Conservation (phyloP, 2,797 vertebrate genomes). For the Anolis apletophallus region DNA sequence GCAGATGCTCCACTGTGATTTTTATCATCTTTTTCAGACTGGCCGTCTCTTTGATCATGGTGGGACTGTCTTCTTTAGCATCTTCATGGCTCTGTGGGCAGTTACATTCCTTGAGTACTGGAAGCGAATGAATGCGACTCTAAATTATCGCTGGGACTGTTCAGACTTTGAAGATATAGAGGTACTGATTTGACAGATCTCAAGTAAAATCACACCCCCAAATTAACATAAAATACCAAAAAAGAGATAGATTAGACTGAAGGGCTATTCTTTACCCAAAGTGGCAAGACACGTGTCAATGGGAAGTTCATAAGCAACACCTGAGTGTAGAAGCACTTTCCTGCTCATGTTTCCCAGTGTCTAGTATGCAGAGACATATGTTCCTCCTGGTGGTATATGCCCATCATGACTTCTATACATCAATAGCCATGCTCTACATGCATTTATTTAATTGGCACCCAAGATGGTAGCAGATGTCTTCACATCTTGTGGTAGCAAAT, state of each 20-base stretch:
- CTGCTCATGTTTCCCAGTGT: neutral
- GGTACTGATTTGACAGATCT: constrained; percentile 42
- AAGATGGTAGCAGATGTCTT: neutral
- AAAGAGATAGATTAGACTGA: neutral
- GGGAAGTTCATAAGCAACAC: neutral
- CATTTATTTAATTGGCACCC: neutral
- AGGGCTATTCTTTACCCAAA: neutral
- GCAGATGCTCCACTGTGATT: neutral
- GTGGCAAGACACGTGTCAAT: neutral
- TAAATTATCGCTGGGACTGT: constrained; percentile 72
- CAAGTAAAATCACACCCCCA: neutral
- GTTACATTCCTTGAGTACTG: constrained; percentile 74
- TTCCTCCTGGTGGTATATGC: neutral
- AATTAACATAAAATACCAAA: rapidly evolving
- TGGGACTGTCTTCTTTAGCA: constrained; percentile 71
- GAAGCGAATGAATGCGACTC: constrained; percentile 54
- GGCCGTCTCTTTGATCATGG: constrained; percentile 69
- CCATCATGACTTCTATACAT: neutral
- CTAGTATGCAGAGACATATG: neutral
- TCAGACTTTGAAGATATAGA: constrained; percentile 63
- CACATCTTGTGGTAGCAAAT: neutral
- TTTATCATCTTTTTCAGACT: constrained; percentile 37
- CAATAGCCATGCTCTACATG: neutral
- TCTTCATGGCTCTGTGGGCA: constrained; percentile 72
- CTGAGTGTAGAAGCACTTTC: neutral